Conservation (phyloP, 2,797 vertebrate genomes). For the Crocidura indochinensis region DNA sequence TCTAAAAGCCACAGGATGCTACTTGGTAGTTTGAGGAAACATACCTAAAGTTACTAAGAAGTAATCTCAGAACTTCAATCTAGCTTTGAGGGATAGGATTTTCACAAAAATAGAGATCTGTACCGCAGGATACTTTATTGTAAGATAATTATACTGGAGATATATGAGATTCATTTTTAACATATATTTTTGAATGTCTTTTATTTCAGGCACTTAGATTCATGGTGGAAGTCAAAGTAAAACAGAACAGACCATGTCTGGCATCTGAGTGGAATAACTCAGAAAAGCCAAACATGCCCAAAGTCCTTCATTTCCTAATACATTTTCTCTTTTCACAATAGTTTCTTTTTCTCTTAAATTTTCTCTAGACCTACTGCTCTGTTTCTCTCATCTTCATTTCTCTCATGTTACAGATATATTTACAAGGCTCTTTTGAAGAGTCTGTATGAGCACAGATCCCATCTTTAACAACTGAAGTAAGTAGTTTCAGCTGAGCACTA, state of each 20-base stretch:
- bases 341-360: constrained; percentile 33
- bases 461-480: neutral
- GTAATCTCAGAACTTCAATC: constrained; percentile 37
- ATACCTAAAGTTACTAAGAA: neutral
- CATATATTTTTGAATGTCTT: neutral
- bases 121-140: neutral
- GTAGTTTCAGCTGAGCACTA: neutral
- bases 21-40: constrained; percentile 6
- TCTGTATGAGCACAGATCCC: neutral
- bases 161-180: constrained; percentile 19
- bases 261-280: neutral
- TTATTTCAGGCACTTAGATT: neutral
- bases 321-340: neutral
- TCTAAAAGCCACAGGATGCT: neutral
- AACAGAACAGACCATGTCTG: neutral
- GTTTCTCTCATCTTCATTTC: neutral
- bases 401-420: neutral
- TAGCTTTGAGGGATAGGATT: neutral
- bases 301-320: neutral
- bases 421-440: neutral
- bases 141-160: neutral
- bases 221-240: neutral
- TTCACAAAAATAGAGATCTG: neutral
- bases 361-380: neutral
- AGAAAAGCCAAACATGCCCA: neutral